Evolutionary conservation across 2,888 invertebrate species (phyloP), one percentile per base, ranked within the genome.

Genomic region (Sepiola atlantica): DNA sequence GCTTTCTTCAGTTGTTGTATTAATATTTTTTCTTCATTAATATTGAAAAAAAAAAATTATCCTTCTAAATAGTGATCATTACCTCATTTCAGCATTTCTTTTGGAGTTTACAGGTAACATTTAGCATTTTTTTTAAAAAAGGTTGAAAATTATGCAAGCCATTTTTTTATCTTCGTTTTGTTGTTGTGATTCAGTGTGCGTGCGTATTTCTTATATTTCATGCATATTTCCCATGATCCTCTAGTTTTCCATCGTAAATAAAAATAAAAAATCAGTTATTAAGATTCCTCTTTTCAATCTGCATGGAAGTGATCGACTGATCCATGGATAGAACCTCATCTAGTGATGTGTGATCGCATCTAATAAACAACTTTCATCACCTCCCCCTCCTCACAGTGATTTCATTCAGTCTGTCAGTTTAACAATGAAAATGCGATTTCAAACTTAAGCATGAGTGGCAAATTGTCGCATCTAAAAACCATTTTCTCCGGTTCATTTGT

Each of bases 21-120:
- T 45, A 4, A 45, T 45, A 45, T 45, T 45, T 45, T 45, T 45
- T 45, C 45, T 45, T 45, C 45, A 45, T 45, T 45, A 45, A 45
- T 45, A 45, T 45, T 45, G 2, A 45, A 45, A 45, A 45, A 45
- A n/a, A 45, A 45, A 4, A 45, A 4, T 45, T 45, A 45, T 45
- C 45, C 2, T 77, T 77, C n/a, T 77, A 77, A 77, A 77, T n/a
- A 77, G n/a, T 32, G 32, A n/a, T 32, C n/a, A 54, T 54, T 55
- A 3, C 32, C 35, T 55, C 10, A 54, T 92, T 92, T 92, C 92
- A 92, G 92, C 55, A 28, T 55, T 92, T 92, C 55, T 35, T 92
- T 55, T 92, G 92, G 92, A 55, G 45, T 55, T 28, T 92, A n/a
- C 92, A 92, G 92, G 92, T 92, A 92, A 92, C 45, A n/a, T 18